Percentiles rank a stretch among this genome's conserved stretches.
Evolutionary conservation across 2,797 vertebrate genomes (phyloP).

Genomic region (Triplophysa yarkandensis): DNA sequence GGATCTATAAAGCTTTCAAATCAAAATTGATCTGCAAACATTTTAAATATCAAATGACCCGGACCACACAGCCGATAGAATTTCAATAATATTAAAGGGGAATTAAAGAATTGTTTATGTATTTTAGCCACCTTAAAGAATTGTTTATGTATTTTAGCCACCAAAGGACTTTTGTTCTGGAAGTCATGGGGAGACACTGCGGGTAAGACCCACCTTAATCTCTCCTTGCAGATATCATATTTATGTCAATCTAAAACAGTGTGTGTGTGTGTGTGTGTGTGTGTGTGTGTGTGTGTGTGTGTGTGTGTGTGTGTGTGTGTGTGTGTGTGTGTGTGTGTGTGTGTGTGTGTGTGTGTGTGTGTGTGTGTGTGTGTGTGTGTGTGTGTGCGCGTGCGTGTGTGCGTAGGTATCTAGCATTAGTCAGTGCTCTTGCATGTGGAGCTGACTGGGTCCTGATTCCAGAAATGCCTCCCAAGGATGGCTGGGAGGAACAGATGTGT

Average conservation of each 20-base stretch:
- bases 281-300: constrained; percentile 5
- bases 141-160: constrained; percentile 74
- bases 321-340: constrained; percentile 6
- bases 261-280: constrained; percentile 6
- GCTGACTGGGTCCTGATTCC: constrained; percentile 97
- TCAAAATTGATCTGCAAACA: neutral
- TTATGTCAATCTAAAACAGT: neutral
- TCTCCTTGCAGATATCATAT: neutral
- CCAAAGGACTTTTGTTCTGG: constrained; percentile 92
- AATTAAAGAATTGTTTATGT: neutral
- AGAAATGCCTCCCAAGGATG: constrained; percentile 86
- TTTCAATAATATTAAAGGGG: neutral
- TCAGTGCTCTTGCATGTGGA: constrained; percentile 87
- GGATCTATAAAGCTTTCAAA: too few species aligned
- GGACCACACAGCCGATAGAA: neutral
- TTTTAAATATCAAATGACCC: neutral
- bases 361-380: constrained; percentile 6
- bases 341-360: constrained; percentile 6
- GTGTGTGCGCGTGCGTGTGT: constrained; percentile 3
- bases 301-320: constrained; percentile 6
- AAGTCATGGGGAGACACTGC: constrained; percentile 94
- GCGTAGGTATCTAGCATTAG: constrained; percentile 86
- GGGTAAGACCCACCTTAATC: constrained; percentile 74
- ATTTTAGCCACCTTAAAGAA: constrained; percentile 77
- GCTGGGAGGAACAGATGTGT: constrained; percentile 91